phyloP scores from a whole-genome alignment of 2,113 vertebrate species.

The Ranitomeya imitator region DNA sequence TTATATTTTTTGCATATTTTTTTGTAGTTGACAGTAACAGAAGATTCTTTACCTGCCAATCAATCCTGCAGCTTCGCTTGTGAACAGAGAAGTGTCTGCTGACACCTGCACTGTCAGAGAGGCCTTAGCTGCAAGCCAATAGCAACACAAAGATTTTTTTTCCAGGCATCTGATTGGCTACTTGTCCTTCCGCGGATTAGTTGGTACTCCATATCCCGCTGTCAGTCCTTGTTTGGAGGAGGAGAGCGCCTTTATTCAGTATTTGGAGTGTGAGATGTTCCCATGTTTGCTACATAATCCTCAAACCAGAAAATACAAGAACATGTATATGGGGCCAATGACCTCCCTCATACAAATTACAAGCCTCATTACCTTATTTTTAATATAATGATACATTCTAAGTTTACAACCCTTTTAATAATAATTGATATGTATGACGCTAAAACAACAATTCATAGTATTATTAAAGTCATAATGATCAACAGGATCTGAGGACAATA shows the following conservation, averaged over 20 bases:
- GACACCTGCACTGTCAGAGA: not conserved
- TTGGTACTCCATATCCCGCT: not conserved
- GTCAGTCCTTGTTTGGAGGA: not conserved
- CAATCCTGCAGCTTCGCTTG: not conserved
- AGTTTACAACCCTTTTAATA: slow-evolving; percentile 12
- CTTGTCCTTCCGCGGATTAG: not conserved
- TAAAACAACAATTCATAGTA: not conserved
- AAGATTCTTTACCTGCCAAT: not conserved
- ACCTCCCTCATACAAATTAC: not conserved
- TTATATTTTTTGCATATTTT: not conserved
- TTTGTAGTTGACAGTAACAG: not conserved
- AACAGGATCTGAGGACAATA: not conserved
- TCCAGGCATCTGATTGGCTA: not conserved
- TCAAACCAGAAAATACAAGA: not conserved
- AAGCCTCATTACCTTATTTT: not conserved
- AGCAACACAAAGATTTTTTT: not conserved
- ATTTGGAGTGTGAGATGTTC: too few species aligned
- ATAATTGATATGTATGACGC: not conserved
- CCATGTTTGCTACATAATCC: not conserved
- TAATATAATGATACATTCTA: not conserved
- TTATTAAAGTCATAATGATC: not conserved
- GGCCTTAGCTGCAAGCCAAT: not conserved
- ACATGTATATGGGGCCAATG: not conserved
- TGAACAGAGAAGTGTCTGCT: not conserved
- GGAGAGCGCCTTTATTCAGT: not conserved